Percentiles rank a stretch among this genome's conserved stretches.
These are phyloP conservation scores for Cebus imitator DNA, from an alignment of 2,113 vertebrate genomes.

Conservation along the genomic window DNA sequence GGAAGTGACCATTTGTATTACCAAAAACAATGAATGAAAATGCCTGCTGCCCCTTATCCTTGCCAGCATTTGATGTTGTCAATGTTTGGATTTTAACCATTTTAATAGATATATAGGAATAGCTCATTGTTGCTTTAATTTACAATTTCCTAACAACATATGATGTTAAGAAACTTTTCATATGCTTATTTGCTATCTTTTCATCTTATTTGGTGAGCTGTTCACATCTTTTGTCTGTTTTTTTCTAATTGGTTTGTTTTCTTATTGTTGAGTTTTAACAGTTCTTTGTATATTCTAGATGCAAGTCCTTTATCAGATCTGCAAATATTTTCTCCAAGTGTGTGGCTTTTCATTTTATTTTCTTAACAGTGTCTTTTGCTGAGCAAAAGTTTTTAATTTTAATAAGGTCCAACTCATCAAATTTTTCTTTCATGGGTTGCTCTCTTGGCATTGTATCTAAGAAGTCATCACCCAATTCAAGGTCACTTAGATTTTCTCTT, in stretches of 20 bases:
- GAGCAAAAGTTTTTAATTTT: neutral
- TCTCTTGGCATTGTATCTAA: neutral
- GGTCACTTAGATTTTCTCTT: neutral
- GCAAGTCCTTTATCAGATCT: neutral
- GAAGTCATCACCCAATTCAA: neutral
- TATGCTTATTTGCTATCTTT: neutral
- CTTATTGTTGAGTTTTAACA: neutral
- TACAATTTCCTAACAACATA: neutral
- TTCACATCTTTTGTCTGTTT: neutral
- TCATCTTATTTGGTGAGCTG: neutral
- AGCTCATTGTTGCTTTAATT: neutral
- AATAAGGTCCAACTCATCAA: neutral
- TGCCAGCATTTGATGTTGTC: neutral
- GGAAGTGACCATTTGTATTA: neutral
- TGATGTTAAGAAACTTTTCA: neutral
- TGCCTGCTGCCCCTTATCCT: neutral
- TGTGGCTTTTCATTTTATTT: neutral
- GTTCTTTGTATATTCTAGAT: neutral
- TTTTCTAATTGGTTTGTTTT: neutral
- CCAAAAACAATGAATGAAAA: neutral
- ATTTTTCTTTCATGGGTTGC: neutral
- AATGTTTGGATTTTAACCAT: neutral
- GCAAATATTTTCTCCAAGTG: neutral
- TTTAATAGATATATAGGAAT: neutral
- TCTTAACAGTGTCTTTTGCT: neutral